Evolutionary conservation across 2,797 vertebrate genomes (phyloP).

Genomic region (Cetoscarus ocellatus): DNA sequence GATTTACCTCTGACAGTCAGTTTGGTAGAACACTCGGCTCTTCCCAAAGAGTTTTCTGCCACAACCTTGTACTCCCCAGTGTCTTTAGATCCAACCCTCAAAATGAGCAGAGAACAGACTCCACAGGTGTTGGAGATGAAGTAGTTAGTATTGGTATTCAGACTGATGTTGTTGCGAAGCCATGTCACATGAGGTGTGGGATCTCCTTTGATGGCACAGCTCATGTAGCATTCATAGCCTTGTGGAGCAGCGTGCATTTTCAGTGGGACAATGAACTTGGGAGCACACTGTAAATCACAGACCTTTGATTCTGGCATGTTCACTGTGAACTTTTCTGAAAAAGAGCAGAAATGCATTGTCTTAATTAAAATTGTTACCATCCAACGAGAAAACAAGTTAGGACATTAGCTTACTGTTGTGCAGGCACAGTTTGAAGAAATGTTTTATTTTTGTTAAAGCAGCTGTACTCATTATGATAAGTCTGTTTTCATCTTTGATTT

Average conservation of each 20-base stretch:
- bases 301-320: conserved; percentile 75
- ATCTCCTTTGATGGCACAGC: conserved; percentile 89
- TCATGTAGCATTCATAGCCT: conserved; percentile 94
- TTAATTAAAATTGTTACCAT: conserved; percentile 1
- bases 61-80: conserved; percentile 88
- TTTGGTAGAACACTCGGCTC: conserved; percentile 85
- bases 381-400: neutral
- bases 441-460: no score
- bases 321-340: conserved; percentile 84
- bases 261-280: conserved; percentile 88
- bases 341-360: conserved; percentile 8
- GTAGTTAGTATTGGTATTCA: conserved; percentile 87
- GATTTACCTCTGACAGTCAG: conserved; percentile 89
- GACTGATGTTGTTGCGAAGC: conserved; percentile 88
- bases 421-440: neutral
- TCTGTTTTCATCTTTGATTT: no score
- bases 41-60: conserved; percentile 87
- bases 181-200: conserved; percentile 90
- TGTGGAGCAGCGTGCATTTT: conserved; percentile 88
- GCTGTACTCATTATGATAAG: no score
- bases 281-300: conserved; percentile 83
- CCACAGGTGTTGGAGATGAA: conserved; percentile 90
- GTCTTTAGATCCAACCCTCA: conserved; percentile 85
- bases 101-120: conserved; percentile 91
- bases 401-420: neutral